Percentiles rank a stretch among this genome's conserved stretches.
Evolutionary conservation across 2,797 vertebrate genomes (phyloP).

Genomic region (Salarias fasciatus): DNA sequence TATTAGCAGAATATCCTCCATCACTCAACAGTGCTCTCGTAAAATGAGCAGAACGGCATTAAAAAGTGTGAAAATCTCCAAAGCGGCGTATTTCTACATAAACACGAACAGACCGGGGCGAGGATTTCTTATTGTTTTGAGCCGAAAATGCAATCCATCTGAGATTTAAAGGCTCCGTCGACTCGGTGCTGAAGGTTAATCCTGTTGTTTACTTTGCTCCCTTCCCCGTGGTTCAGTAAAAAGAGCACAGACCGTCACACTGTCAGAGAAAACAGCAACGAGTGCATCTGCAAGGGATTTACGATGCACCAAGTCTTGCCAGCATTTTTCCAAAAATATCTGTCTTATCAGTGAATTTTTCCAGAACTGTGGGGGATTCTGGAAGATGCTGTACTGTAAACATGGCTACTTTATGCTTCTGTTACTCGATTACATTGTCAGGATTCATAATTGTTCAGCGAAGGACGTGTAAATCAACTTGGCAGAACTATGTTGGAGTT

Average conservation of each 20-base stretch:
- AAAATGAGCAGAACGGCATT: too few species aligned
- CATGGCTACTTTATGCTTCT: slow-evolving; percentile 1
- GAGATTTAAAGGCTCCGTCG: slow-evolving; percentile 40
- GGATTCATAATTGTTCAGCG: neutral
- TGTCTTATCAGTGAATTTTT: slow-evolving; percentile 18
- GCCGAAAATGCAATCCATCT: slow-evolving; percentile 19
- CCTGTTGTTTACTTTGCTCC: slow-evolving; percentile 50
- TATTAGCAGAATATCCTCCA: slow-evolving; percentile 6
- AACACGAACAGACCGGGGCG: slow-evolving; percentile 5
- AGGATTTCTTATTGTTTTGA: slow-evolving; percentile 20
- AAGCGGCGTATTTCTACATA: slow-evolving; percentile 7
- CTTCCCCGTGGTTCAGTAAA: slow-evolving; percentile 18
- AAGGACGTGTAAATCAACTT: neutral
- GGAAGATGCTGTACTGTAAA: slow-evolving; percentile 8
- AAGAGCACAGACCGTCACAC: slow-evolving; percentile 8
- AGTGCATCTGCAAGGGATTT: slow-evolving; percentile 19
- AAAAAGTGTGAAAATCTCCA: neutral
- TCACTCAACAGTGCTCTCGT: neutral
- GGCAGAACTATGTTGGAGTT: neutral
- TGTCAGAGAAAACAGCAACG: slow-evolving; percentile 17
- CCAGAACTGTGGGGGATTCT: slow-evolving; percentile 15
- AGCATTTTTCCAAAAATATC: slow-evolving; percentile 9
- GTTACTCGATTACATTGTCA: neutral
- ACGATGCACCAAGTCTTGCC: slow-evolving; percentile 7
- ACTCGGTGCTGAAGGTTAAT: slow-evolving; percentile 46